Evolutionary conservation across 92 coral and sea anemone genomes (phyloP), one percentile per base, ranked within the genome.

Genomic region (Galaxea fascicularis): DNA sequence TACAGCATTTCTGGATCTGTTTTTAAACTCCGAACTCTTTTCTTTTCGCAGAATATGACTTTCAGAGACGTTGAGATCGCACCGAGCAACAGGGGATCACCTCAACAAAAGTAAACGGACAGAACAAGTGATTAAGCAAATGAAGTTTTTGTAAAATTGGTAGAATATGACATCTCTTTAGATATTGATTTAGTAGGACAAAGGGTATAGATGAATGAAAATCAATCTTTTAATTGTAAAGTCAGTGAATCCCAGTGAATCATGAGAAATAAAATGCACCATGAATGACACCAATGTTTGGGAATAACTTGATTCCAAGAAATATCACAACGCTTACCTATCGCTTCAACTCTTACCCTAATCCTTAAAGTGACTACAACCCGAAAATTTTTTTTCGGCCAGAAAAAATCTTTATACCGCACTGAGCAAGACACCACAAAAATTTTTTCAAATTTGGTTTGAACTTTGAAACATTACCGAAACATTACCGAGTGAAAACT

Each of bases 21-120:
- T n/a, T n/a, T n/a, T n/a, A n/a, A n/a, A n/a, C n/a, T n/a, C n/a
- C n/a, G n/a, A n/a, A n/a, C n/a, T n/a, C n/a, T 11, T 74, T 87
- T 56, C 77, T 24, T 22, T 59, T 89, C 71, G 20, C 71, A 89
- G 88, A 84, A 78, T 89, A 44, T 73, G 82, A 83, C 70, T 71
- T 49, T 52, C 45, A 82, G 80, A 77, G 89, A 72, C 69, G 88
- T 27, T 89, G 82, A 89, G 65, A n/a, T 53, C 65, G 28, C n/a
- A 20, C 17, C 75, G 25, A 65, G 1, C 26, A 24, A 2, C 29
- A 44, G 57, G 53, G 31, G 14, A 51, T 45, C 24, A 78, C 35
- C 21, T n/a, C 7, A 16, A 28, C 28, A 9, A 56, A 76, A 76
- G n/a, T 44, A 21, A 51, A 65, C 9, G 74, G 74, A 79, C 47